Conservation (phyloP, 2,888 invertebrate genomes). For the Oscheius sp. region DNA sequence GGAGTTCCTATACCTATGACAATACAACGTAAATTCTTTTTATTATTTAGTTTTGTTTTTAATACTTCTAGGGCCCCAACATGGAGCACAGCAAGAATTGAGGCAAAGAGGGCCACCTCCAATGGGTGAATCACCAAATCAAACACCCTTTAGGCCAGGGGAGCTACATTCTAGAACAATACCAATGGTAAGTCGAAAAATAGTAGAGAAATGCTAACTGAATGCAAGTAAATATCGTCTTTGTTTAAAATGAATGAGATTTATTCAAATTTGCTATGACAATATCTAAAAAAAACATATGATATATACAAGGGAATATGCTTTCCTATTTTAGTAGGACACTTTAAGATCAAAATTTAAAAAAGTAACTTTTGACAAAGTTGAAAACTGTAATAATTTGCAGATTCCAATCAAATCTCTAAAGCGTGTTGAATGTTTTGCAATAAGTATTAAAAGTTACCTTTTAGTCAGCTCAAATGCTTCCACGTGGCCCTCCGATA, state of each 20-base stretch:
- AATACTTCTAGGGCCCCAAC: not conserved
- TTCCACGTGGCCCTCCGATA: not conserved
- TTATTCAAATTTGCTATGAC: no score
- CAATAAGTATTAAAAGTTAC: not conserved
- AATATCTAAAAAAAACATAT: no score
- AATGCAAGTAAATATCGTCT: no score
- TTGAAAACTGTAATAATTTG: no score
- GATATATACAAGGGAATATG: no score
- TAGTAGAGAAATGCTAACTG: no score
- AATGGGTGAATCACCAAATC: not conserved
- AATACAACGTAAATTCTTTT: not conserved
- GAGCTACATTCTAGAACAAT: not conserved
- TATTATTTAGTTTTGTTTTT: not conserved
- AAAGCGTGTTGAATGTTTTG: not conserved
- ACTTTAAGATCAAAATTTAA: no score
- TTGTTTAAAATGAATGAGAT: no score
- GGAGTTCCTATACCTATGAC: not conserved
- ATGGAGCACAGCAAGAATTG: not conserved
- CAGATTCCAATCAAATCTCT: no score
- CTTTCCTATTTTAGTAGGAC: no score
- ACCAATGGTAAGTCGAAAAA: conserved; percentile 16
- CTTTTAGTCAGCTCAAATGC: conserved; percentile 20
- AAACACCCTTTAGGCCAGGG: not conserved
- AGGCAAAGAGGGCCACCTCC: not conserved
- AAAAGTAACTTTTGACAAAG: no score